These are phyloP conservation scores for Anastrepha ludens DNA, from an alignment of 1,140 invertebrate species.

Conservation along the genomic window DNA sequence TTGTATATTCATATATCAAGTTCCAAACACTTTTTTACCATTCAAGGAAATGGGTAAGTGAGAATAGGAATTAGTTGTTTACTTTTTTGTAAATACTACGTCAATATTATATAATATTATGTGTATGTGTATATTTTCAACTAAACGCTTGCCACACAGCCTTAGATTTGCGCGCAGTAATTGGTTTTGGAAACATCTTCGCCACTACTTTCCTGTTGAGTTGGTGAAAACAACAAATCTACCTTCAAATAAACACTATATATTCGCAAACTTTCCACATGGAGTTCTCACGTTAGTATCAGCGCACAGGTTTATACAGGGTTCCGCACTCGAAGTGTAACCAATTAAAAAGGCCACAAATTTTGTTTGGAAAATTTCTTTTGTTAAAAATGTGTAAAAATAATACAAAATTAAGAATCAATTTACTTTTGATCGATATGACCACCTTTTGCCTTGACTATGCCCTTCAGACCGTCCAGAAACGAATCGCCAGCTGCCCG, in stretches of 20 bases:
- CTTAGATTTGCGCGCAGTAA: slow-evolving; percentile 79
- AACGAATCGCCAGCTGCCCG: no score
- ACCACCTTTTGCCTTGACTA: no score
- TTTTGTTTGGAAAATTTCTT: not conserved
- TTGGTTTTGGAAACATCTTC: slow-evolving; percentile 83
- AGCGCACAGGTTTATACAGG: not conserved
- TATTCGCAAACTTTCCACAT: slow-evolving; percentile 93
- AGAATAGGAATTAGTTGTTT: not conserved
- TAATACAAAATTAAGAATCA: no score
- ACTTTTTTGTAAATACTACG: no score
- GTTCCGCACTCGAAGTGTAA: not conserved
- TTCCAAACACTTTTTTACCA: not conserved
- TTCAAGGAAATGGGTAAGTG: slow-evolving; percentile 63
- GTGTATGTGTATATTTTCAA: not conserved
- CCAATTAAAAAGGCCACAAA: no score
- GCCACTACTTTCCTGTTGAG: slow-evolving; percentile 89
- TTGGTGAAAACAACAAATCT: slow-evolving; percentile 88
- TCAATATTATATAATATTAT: not conserved
- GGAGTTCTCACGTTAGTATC: slow-evolving; percentile 79
- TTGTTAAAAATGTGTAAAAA: no score
- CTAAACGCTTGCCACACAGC: slow-evolving; percentile 53
- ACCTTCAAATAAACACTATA: slow-evolving; percentile 87
- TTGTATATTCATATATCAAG: slow-evolving; percentile 56
- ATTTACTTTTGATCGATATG: no score
- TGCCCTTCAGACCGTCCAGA: no score